Conservation (phyloP, 2,797 vertebrate genomes). For the Enteromius unitaeniatus region DNA sequence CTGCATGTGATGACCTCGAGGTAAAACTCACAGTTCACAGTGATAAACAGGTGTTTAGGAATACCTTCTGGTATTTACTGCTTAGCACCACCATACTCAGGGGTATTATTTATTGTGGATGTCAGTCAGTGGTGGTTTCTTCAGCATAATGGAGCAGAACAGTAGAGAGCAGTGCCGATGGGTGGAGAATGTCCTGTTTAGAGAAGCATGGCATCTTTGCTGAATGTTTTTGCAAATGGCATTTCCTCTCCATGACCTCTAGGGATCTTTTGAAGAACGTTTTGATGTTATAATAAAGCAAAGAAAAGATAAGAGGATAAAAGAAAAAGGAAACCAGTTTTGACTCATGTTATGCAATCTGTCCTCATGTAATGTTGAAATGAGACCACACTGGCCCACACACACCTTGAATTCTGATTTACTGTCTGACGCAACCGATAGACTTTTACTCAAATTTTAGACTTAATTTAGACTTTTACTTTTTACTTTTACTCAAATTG, state of each 20-base stretch:
- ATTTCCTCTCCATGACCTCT: conserved; percentile 61
- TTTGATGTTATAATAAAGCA: conserved; percentile 53
- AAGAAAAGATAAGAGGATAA: conserved; percentile 30
- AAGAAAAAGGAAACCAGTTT: conserved; percentile 13
- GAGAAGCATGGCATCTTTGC: conserved; percentile 57
- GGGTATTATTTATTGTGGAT: conserved; percentile 1
- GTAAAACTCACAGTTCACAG: not conserved
- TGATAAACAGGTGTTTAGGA: conserved; percentile 19
- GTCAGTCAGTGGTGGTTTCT: conserved; percentile 11
- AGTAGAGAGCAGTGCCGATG: conserved; percentile 41
- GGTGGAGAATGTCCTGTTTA: conserved; percentile 69
- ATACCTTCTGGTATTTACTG: conserved; percentile 2
- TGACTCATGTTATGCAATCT: conserved; percentile 13
- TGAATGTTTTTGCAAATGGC: conserved; percentile 58
- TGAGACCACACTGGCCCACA: not conserved
- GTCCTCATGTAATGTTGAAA: conserved; percentile 8
- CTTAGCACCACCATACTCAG: not conserved
- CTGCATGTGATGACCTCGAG: conserved; percentile 30
- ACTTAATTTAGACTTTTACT: no score
- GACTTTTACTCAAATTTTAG: not conserved
- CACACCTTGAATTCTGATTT: conserved; percentile 8
- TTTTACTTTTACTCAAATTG: not conserved
- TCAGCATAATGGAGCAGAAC: conserved; percentile 17
- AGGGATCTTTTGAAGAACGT: conserved; percentile 51
- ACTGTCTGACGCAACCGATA: not conserved